Conservation (phyloP, 1,140 invertebrate genomes). For the Sarcophaga bullata region DNA sequence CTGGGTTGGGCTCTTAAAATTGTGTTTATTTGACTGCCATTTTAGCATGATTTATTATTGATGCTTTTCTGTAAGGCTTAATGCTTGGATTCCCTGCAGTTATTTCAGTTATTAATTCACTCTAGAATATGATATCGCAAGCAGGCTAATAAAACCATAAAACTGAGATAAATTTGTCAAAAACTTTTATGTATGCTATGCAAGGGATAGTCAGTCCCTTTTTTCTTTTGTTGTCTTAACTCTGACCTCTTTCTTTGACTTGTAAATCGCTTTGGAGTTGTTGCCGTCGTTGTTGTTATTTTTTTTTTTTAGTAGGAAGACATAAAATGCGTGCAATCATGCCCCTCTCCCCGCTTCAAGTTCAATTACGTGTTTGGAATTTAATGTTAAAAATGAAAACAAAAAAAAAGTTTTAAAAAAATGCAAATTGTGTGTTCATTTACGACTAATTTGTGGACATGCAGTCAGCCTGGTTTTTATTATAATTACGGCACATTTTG, state of each 20-base stretch:
- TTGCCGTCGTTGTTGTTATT: too few relatives aligned
- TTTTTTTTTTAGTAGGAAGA: not conserved
- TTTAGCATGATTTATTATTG: not conserved
- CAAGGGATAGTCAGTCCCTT: too few relatives aligned
- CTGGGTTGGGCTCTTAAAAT: not conserved
- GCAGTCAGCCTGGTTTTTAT: not conserved
- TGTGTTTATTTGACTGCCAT: not conserved
- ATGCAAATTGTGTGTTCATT: not conserved
- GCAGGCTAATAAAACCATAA: too few relatives aligned
- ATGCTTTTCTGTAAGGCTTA: not conserved
- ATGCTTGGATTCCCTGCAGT: constrained; percentile 13
- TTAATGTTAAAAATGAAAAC: not conserved
- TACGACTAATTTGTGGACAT: constrained; percentile 15
- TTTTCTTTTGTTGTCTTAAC: too few relatives aligned
- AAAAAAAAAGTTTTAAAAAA: not conserved
- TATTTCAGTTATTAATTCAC: not conserved
- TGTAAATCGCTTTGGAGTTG: too few relatives aligned
- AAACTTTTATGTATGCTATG: not conserved
- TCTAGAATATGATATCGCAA: not conserved
- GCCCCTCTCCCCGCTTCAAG: not conserved
- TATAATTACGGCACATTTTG: not conserved
- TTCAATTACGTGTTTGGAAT: constrained; percentile 18
- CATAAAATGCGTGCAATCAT: constrained; percentile 24
- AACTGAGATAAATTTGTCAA: too few relatives aligned
- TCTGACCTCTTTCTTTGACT: too few relatives aligned